These are phyloP conservation scores for Phocoena sinus DNA, from an alignment of 2,113 vertebrate species.

Conservation along the genomic window DNA sequence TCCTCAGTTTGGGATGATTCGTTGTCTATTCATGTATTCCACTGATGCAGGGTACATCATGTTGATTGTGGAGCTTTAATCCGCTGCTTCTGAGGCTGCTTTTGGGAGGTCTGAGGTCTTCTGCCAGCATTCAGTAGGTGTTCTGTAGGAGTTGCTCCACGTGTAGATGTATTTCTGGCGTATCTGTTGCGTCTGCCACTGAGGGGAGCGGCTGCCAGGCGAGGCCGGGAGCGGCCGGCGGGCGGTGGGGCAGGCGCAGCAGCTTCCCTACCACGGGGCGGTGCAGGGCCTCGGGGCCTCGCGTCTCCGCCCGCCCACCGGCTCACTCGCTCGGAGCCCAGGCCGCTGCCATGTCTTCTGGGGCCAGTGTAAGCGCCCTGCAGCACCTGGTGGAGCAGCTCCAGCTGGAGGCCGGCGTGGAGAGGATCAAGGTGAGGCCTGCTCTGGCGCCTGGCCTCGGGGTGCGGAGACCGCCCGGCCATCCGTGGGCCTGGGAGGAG, in stretches of 20 bases:
- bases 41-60: too few species aligned
- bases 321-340: not conserved
- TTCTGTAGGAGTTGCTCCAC: too few species aligned
- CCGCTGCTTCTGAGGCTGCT: too few species aligned
- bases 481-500: not conserved
- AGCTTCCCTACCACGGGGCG: constrained; percentile 41
- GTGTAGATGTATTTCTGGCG: too few species aligned
- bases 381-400: constrained; percentile 91
- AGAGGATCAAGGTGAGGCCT: constrained; percentile 88
- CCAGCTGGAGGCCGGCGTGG: constrained; percentile 91
- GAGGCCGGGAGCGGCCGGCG: not conserved
- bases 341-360: constrained; percentile 85
- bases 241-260: not conserved
- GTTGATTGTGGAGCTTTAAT: too few species aligned
- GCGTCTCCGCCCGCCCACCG: not conserved
- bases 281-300: not conserved
- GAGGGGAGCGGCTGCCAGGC: fast-evolving
- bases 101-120: too few species aligned
- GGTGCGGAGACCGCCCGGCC: not conserved
- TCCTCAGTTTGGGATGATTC: too few species aligned
- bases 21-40: too few species aligned
- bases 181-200: fast-evolving
- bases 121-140: too few species aligned
- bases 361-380: constrained; percentile 87
- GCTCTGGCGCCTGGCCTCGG: not conserved